Percentiles rank a stretch among this genome's conserved stretches.
These are phyloP conservation scores for Mesocentrotus franciscanus DNA, from an alignment of 53 echinoderm and acorn worm species.

Conservation along the genomic window DNA sequence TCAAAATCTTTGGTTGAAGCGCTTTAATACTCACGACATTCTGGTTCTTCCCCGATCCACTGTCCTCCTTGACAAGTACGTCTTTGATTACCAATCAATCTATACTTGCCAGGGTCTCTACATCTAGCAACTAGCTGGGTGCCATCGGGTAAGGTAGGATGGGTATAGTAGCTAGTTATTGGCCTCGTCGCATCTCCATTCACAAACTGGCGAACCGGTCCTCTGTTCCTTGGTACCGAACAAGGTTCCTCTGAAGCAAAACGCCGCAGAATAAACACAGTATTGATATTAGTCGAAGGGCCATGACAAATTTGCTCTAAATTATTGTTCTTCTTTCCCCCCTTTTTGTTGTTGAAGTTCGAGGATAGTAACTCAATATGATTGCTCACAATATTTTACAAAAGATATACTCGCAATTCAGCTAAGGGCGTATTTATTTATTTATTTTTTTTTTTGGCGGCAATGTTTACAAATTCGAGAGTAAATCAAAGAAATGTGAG, in stretches of 20 bases:
- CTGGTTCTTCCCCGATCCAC: neutral
- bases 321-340: too few species aligned
- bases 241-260: neutral
- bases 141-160: neutral
- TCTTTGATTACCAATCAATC: neutral
- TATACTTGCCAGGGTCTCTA: neutral
- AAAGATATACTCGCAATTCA: too few species aligned
- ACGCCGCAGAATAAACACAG: neutral
- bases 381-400: too few species aligned
- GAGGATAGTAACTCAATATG: too few species aligned
- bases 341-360: too few species aligned
- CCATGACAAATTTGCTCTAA: too few species aligned
- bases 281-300: too few species aligned
- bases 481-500: too few species aligned
- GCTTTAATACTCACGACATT: neutral
- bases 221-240: neutral
- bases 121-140: neutral
- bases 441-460: too few species aligned
- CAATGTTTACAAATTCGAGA: too few species aligned
- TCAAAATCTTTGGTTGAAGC: too few species aligned
- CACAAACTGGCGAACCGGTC: neutral
- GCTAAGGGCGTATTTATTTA: too few species aligned
- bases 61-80: neutral
- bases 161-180: neutral
- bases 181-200: neutral